phyloP scores from a whole-genome alignment of 2,888 invertebrate species.

The Aphidoletes aphidimyza region DNA sequence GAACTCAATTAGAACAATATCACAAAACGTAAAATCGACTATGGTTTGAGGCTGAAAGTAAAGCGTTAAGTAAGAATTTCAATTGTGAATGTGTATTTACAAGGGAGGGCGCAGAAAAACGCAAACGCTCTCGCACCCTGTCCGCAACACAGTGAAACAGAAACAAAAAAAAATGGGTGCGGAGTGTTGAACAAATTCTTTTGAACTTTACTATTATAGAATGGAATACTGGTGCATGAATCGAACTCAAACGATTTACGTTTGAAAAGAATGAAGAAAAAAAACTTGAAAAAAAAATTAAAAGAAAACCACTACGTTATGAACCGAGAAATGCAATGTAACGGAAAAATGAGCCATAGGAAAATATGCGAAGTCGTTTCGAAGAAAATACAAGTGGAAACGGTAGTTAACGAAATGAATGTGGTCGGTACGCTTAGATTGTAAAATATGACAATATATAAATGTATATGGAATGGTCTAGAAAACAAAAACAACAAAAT shows the following conservation, averaged over 20 bases:
- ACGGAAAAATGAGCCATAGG: too few species aligned
- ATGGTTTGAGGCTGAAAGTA: too few species aligned
- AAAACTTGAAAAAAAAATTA: too few species aligned
- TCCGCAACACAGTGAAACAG: neutral
- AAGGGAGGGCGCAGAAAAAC: too few species aligned
- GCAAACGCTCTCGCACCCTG: too few species aligned
- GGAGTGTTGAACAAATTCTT: slow-evolving; percentile 15
- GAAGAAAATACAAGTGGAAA: too few species aligned
- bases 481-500: neutral
- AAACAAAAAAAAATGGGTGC: neutral
- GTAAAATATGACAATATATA: neutral
- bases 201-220: slow-evolving; percentile 20
- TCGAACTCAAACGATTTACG: too few species aligned
- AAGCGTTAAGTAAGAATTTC: too few species aligned
- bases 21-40: neutral
- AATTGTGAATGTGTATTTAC: too few species aligned
- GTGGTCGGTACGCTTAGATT: neutral
- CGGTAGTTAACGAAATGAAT: neutral
- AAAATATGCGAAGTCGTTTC: neutral
- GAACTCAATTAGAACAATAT: slow-evolving; percentile 6
- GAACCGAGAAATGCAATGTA: too few species aligned
- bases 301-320: too few species aligned
- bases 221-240: too few species aligned
- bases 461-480: slow-evolving; percentile 5
- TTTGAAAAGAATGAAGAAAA: neutral